phyloP scores from a whole-genome alignment of 2,113 vertebrate genomes.

The Aegithalos caudatus region DNA sequence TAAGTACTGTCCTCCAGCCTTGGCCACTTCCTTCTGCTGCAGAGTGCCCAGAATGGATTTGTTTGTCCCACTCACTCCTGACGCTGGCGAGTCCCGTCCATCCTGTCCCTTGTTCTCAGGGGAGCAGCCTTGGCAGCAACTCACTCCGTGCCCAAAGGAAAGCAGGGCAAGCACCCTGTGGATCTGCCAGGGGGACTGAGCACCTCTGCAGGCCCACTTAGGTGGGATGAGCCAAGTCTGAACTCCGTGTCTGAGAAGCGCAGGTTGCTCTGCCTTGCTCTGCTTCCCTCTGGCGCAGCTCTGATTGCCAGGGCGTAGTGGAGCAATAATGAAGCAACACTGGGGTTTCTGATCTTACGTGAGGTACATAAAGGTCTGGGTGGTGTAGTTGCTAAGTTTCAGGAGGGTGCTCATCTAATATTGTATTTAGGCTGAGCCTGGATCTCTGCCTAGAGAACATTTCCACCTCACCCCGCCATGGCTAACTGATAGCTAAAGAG shows the following conservation, averaged over 20 bases:
- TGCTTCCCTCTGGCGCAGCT: not conserved
- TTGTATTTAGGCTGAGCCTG: not conserved
- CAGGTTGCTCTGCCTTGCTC: not conserved
- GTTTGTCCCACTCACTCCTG: not conserved
- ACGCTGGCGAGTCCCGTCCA: fast-evolving
- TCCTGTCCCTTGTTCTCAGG: not conserved
- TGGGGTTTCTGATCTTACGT: not conserved
- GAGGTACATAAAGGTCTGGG: not conserved
- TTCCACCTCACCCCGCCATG: not conserved
- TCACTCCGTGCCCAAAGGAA: not conserved
- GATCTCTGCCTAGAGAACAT: not conserved
- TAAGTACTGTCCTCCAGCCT: not conserved
- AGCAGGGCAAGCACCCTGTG: not conserved
- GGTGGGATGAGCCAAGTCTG: not conserved
- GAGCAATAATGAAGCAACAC: not conserved
- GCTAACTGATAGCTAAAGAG: not conserved
- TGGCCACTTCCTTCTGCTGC: not conserved
- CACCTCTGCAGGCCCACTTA: not conserved
- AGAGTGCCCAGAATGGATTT: not conserved
- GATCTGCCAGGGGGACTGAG: not conserved
- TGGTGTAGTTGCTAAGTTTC: not conserved
- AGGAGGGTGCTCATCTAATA: not conserved
- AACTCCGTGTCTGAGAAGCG: fast-evolving
- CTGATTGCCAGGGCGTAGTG: not conserved
- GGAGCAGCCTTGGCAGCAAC: not conserved